These are phyloP conservation scores for Gallinago media DNA, from an alignment of 2,113 vertebrate genomes.

Conservation along the genomic window DNA sequence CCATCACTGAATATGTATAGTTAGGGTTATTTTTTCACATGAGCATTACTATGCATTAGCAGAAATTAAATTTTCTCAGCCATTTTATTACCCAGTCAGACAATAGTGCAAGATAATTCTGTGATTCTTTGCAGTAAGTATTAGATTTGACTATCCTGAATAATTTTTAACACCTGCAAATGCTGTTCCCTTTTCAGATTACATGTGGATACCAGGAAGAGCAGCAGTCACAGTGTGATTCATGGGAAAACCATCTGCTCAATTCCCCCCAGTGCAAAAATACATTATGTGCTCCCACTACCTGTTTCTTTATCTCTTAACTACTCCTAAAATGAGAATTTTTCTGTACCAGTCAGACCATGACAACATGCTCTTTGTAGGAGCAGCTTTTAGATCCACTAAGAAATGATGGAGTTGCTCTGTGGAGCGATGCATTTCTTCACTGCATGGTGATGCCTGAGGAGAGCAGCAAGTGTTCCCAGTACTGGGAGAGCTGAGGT, in stretches of 20 bases:
- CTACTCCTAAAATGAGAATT: neutral
- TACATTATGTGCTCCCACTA: neutral
- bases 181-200: neutral
- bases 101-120: neutral
- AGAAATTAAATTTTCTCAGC: constrained; percentile 6
- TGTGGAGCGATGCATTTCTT: neutral
- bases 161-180: neutral
- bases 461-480: neutral
- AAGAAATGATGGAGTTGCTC: neutral
- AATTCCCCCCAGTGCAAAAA: neutral
- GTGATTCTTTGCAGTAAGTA: neutral
- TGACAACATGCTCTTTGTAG: fast-evolving
- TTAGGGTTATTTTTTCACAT: neutral
- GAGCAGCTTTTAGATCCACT: neutral
- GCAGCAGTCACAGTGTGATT: neutral
- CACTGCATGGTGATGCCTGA: fast-evolving
- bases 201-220: neutral
- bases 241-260: neutral
- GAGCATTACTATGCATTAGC: neutral
- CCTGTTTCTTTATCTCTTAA: neutral
- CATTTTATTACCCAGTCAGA: neutral
- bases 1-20: neutral
- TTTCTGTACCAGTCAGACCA: neutral
- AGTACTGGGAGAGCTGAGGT: neutral
- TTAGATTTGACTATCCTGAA: neutral